Base-by-base conservation (phyloP, 1,140 invertebrate genomes). In the Anoplophora glabripennis region DNA sequence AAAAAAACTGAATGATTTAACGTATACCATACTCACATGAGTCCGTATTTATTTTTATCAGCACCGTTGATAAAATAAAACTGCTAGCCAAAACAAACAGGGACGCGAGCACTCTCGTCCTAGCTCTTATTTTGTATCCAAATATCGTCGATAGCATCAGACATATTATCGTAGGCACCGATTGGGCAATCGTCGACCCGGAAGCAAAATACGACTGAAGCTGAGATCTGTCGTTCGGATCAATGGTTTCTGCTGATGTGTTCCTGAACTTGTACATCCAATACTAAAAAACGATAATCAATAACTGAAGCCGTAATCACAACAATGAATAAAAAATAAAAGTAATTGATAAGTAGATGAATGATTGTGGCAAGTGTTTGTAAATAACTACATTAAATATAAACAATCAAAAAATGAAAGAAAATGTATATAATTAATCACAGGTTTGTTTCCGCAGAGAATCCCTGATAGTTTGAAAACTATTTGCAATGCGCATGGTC, bases 241-340 rank as follows among this genome's bases (percentile, higher is more conserved):
- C 18, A 11, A 14, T 44, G 7, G 9, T 42, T n/a, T 38, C 21
- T 5, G 46, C 37, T 12, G 37, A 33, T 7, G 21, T 48, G 15
- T 35, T 49, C 36, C 55, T 12, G n/a, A 57, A 57, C 41, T 57
- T 57, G 10, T 57, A 51, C 55, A 57, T 57, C 55, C 55, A 57
- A n/a, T 57, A 57, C 55, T 57, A 21, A 41, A 57, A 48, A 49
- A 12, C 46, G 14, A 45, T 10, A 0, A 2, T n/a, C n/a, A n/a
- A n/a, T n/a, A n/a, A n/a, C n/a, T n/a, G n/a, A n/a, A n/a, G n/a
- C n/a, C n/a, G n/a, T n/a, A n/a, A n/a, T n/a, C n/a, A n/a, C n/a
- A n/a, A n/a, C n/a, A n/a, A n/a, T n/a, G n/a, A n/a, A n/a, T n/a
- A 28, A 28, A 28, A 28, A 28, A 28, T 28, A 28, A 28, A n/a